These are phyloP conservation scores for Mythimna vitellina DNA, from an alignment of 2,888 invertebrate genomes.

Conservation along the genomic window DNA sequence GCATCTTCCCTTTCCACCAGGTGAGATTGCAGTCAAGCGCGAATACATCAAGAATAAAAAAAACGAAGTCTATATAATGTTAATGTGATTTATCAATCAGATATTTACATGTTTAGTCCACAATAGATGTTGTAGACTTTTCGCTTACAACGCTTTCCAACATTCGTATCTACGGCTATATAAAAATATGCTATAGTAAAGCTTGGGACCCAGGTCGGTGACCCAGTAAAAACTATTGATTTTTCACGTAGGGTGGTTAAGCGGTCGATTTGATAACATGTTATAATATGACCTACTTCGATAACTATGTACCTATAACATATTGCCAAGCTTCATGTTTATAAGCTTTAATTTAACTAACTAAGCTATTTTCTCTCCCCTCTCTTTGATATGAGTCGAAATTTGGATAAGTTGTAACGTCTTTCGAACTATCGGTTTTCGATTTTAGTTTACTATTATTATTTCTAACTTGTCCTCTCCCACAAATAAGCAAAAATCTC, in stretches of 20 bases:
- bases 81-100: not conserved
- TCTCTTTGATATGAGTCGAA: not conserved
- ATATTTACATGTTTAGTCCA: not conserved
- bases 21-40: too few species aligned
- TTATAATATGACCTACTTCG: conserved; percentile 69
- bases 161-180: not conserved
- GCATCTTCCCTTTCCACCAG: too few species aligned
- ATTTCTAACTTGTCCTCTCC: too few species aligned
- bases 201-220: conserved; percentile 15
- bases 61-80: too few species aligned
- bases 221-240: conserved; percentile 62
- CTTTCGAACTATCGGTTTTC: not conserved
- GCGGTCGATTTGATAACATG: conserved; percentile 61
- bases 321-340: not conserved
- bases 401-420: not conserved
- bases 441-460: not conserved
- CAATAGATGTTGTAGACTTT: not conserved
- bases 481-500: too few species aligned
- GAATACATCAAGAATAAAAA: too few species aligned
- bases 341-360: conserved; percentile 1
- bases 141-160: not conserved
- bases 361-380: not conserved
- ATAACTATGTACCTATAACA: conserved; percentile 35
- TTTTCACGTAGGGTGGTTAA: conserved; percentile 39
- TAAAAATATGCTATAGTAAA: not conserved